These are phyloP conservation scores for Malurus leucopterus DNA, from an alignment of 2,797 vertebrate species.

Conservation along the genomic window DNA sequence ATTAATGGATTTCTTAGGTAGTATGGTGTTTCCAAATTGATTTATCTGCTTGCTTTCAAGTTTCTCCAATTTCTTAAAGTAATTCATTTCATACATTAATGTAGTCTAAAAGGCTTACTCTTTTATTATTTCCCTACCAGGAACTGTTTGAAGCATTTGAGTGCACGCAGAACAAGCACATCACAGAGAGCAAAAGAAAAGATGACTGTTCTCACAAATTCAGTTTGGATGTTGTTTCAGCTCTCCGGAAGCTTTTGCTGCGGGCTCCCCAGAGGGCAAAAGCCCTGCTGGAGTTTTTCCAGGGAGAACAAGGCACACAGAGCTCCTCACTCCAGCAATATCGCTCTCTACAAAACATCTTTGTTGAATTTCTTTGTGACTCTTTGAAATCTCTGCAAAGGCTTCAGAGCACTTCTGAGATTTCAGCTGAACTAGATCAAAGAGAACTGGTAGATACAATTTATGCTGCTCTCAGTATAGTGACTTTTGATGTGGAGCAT, in stretches of 20 bases:
- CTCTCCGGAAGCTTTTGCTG: constrained; percentile 77
- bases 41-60: not conserved
- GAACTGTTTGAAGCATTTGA: constrained; percentile 83
- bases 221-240: constrained; percentile 73
- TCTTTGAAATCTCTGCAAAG: constrained; percentile 68
- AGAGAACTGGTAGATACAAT: constrained; percentile 71
- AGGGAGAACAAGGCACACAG: constrained; percentile 29
- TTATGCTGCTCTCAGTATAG: constrained; percentile 76
- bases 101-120: not conserved
- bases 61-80: not conserved
- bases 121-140: constrained; percentile 64
- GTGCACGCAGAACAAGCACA: constrained; percentile 43
- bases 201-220: constrained; percentile 49
- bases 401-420: constrained; percentile 44
- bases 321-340: constrained; percentile 7
- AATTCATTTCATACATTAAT: not conserved
- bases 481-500: constrained; percentile 72
- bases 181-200: constrained; percentile 44
- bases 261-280: constrained; percentile 78
- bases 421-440: constrained; percentile 14
- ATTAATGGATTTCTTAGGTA: not conserved
- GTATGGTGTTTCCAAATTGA: not conserved
- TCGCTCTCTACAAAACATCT: constrained; percentile 73
- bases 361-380: constrained; percentile 80
- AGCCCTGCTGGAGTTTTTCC: constrained; percentile 77